A percentile compares a stretch with the other conserved stretches of the same genome.
Conservation (phyloP, 2,888 invertebrate genomes). For the Drosophila siamana region DNA sequence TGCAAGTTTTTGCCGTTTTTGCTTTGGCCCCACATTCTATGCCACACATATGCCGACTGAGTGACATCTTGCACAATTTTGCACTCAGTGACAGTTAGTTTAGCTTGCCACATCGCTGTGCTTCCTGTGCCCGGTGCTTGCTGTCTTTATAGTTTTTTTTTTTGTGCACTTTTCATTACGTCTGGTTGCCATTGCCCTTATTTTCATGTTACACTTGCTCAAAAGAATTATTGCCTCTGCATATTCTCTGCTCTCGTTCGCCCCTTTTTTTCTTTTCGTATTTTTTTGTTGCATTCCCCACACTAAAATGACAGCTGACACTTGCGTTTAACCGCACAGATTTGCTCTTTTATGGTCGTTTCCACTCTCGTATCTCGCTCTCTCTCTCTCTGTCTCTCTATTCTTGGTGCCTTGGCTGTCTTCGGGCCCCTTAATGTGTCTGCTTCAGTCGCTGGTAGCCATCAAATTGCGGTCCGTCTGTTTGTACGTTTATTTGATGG, state of each 20-base stretch:
- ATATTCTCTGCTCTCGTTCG: conserved; percentile 37
- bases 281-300: conserved; percentile 37
- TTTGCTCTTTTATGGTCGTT: conserved; percentile 62
- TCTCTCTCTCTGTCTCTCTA: neutral
- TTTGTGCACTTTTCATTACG: conserved; percentile 55
- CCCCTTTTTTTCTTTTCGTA: neutral
- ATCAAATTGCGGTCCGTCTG: conserved; percentile 69
- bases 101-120: conserved; percentile 7
- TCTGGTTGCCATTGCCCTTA: conserved; percentile 62
- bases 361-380: conserved; percentile 2
- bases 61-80: conserved; percentile 31
- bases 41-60: conserved; percentile 23
- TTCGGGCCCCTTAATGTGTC: conserved; percentile 16
- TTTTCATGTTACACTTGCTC: conserved; percentile 72
- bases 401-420: neutral
- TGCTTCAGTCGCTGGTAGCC: conserved; percentile 38
- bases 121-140: conserved; percentile 6
- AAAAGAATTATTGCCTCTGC: conserved; percentile 77
- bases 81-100: conserved; percentile 34
- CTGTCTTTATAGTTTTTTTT: conserved; percentile 30
- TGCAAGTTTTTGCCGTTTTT: conserved; percentile 11
- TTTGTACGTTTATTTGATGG: conserved; percentile 67
- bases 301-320: conserved; percentile 80
- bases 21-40: neutral
- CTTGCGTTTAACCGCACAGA: conserved; percentile 80